Conservation (phyloP, 2,797 vertebrate genomes). For the Botia kubotai region DNA sequence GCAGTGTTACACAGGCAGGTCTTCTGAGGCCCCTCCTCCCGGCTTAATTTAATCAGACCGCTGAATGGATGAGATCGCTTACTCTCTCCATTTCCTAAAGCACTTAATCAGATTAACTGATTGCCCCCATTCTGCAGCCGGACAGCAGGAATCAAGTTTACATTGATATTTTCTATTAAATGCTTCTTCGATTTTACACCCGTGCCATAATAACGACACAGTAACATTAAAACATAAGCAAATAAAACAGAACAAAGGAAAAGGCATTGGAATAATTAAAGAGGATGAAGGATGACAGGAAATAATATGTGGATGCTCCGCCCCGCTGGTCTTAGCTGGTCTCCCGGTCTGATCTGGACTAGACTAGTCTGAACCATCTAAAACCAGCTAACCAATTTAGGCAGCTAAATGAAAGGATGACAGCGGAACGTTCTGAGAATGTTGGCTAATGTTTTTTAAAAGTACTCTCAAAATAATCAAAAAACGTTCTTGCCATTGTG, state of each 20-base stretch:
- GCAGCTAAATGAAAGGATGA: too few species aligned
- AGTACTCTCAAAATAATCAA: too few species aligned
- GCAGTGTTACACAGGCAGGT: constrained; percentile 61
- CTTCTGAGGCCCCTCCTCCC: constrained; percentile 67
- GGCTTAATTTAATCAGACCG: constrained; percentile 84
- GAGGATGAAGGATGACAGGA: not conserved
- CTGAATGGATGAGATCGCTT: constrained; percentile 85
- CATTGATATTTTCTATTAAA: constrained; percentile 82
- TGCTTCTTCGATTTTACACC: constrained; percentile 66
- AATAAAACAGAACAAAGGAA: not conserved
- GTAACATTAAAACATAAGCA: not conserved
- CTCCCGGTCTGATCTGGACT: too few species aligned
- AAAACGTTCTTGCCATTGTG: too few species aligned
- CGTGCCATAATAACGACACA: constrained; percentile 58
- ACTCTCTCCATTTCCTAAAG: constrained; percentile 55
- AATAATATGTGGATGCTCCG: not conserved
- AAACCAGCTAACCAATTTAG: not conserved
- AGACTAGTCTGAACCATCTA: not conserved
- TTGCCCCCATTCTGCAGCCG: constrained; percentile 68
- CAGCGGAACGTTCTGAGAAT: too few species aligned
- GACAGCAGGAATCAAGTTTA: constrained; percentile 76
- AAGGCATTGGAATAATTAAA: not conserved
- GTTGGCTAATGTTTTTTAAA: too few species aligned
- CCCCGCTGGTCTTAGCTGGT: not conserved
- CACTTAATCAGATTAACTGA: constrained; percentile 51